These are phyloP conservation scores for Melinopterus prodromus DNA, from an alignment of 2,888 invertebrate species.

Conservation along the genomic window DNA sequence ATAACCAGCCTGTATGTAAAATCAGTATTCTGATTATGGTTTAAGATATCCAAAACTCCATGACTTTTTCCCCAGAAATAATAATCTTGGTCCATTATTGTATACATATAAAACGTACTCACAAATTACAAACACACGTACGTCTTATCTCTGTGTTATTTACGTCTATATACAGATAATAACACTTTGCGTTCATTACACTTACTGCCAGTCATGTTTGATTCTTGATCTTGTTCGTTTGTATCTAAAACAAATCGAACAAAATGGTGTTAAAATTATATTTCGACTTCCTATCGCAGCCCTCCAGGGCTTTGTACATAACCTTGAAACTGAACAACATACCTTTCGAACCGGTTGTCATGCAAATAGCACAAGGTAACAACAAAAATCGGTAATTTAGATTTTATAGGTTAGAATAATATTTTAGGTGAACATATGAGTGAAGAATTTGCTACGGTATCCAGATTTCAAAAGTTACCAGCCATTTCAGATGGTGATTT, in stretches of 20 bases:
- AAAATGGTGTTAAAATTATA: conserved; percentile 67
- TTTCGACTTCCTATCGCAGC: conserved; percentile 80
- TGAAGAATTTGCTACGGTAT: conserved; percentile 61
- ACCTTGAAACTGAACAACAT: conserved; percentile 71
- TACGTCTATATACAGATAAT: not conserved
- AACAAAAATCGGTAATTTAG: not conserved
- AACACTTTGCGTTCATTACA: not conserved
- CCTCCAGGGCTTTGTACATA: conserved; percentile 75
- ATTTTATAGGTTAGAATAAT: not conserved
- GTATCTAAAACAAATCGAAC: not conserved
- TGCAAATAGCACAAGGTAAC: conserved; percentile 72
- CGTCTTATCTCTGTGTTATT: not conserved
- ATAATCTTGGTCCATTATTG: not conserved
- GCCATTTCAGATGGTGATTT: conserved; percentile 67
- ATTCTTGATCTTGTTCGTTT: not conserved
- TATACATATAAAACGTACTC: not conserved
- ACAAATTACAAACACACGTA: not conserved
- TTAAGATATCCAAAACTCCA: too few species aligned
- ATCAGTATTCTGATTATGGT: too few species aligned
- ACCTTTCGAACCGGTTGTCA: conserved; percentile 68
- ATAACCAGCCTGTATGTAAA: too few species aligned
- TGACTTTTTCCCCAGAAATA: too few species aligned
- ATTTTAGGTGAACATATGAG: conserved; percentile 62
- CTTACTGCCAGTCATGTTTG: not conserved
- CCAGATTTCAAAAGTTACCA: conserved; percentile 66